phyloP scores from a whole-genome alignment of 1,140 invertebrate genomes.

The Copidosoma floridanum region DNA sequence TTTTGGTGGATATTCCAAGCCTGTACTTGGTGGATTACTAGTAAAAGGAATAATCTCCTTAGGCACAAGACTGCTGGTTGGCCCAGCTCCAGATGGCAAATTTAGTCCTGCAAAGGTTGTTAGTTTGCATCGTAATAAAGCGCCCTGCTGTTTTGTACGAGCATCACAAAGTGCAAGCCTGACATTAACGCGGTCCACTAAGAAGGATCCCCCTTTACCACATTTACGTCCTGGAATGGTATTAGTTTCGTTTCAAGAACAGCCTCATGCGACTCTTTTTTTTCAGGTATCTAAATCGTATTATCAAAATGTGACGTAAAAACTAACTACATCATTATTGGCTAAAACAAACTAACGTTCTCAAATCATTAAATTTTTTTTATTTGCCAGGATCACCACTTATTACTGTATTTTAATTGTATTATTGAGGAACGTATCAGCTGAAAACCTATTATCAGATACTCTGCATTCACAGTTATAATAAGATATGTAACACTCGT shows the following conservation, averaged over 20 bases:
- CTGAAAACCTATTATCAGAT: too few species aligned
- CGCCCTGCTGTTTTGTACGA: slow-evolving; percentile 80
- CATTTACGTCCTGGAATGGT: slow-evolving; percentile 83
- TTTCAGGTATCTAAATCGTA: too few species aligned
- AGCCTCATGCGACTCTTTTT: slow-evolving; percentile 70
- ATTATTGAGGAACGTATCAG: too few species aligned
- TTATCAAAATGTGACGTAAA: too few species aligned
- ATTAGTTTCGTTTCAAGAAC: slow-evolving; percentile 57
- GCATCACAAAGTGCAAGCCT: slow-evolving; percentile 90
- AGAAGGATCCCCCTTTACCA: slow-evolving; percentile 58
- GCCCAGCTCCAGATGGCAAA: slow-evolving; percentile 80
- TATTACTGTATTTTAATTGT: too few species aligned
- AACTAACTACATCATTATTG: too few species aligned
- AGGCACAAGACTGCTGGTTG: slow-evolving; percentile 75
- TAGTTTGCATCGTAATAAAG: slow-evolving; percentile 87
- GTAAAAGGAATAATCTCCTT: slow-evolving; percentile 83
- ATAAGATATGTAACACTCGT: too few species aligned
- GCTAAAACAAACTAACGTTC: too few species aligned
- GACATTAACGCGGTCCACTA: slow-evolving; percentile 63
- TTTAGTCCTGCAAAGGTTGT: slow-evolving; percentile 78
- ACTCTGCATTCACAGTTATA: too few species aligned
- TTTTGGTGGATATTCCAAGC: slow-evolving; percentile 68
- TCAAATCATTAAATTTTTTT: too few species aligned
- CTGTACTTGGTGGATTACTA: slow-evolving; percentile 86
- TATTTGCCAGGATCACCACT: too few species aligned